Percentiles rank a stretch among this genome's conserved stretches.
These are phyloP conservation scores for Ornithoptera priamus DNA, from an alignment of 2,888 invertebrate species.

Conservation along the genomic window DNA sequence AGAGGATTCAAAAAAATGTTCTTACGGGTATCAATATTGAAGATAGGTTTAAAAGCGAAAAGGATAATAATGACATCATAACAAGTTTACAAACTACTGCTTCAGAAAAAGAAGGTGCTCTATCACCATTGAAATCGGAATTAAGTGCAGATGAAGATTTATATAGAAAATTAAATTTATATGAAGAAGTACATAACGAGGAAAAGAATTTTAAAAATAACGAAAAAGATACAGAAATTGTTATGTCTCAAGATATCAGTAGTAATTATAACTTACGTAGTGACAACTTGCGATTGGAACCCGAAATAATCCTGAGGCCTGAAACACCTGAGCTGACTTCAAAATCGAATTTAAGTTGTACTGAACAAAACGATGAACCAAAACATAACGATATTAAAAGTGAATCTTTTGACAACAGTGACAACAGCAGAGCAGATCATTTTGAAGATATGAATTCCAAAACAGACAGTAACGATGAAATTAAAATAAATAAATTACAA, in stretches of 20 bases:
- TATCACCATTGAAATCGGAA: neutral
- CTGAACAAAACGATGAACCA: conserved; percentile 4
- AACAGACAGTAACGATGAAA: neutral
- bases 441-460: neutral
- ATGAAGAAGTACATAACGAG: conserved; percentile 8
- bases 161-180: neutral
- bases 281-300: conserved; percentile 33
- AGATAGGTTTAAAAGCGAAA: conserved; percentile 52
- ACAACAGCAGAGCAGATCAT: neutral
- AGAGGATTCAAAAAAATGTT: conserved; percentile 55
- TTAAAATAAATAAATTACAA: neutral
- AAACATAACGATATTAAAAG: neutral
- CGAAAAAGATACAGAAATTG: conserved; percentile 33
- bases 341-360: neutral
- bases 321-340: conserved; percentile 3
- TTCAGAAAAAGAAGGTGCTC: conserved; percentile 4
- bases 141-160: conserved; percentile 17
- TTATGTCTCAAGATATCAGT: conserved; percentile 35
- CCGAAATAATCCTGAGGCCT: neutral
- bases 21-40: conserved; percentile 63
- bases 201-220: conserved; percentile 17
- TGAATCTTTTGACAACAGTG: neutral
- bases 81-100: neutral
- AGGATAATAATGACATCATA: conserved; percentile 21
- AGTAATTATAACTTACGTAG: conserved; percentile 34